These are phyloP conservation scores for Halichoerus grypus DNA, from an alignment of 2,113 vertebrate genomes.

Conservation along the genomic window DNA sequence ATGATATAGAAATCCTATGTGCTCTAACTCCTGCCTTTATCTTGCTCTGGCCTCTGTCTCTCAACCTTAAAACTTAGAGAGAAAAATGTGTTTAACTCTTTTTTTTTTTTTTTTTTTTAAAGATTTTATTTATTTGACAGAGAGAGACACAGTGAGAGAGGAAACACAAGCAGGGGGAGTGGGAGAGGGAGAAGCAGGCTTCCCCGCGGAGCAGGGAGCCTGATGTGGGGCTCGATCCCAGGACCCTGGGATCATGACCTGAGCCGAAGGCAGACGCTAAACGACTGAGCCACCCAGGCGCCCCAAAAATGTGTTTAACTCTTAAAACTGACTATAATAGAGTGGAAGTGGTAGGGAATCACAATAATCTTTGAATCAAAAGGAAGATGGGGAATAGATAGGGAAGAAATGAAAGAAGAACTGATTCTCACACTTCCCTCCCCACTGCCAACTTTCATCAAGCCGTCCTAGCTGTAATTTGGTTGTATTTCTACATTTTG, in stretches of 20 bases:
- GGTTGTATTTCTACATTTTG: constrained; percentile 61
- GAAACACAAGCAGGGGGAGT: no score
- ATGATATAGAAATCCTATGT: background rate
- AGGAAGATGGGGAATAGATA: background rate
- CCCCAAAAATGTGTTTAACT: constrained; percentile 42
- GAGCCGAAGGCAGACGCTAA: no score
- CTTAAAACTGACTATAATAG: background rate
- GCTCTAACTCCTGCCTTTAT: background rate
- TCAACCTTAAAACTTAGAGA: background rate
- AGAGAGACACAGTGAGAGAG: no score
- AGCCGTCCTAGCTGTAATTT: background rate
- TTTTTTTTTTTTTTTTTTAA: no score
- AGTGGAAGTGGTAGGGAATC: background rate
- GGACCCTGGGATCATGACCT: no score
- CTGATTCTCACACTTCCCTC: background rate
- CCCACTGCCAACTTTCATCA: background rate
- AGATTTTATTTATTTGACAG: no score
- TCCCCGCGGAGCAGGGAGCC: no score
- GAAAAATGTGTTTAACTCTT: constrained; percentile 45
- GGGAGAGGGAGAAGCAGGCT: no score
- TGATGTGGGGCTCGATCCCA: no score
- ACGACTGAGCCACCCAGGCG: no score
- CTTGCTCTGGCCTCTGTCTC: background rate
- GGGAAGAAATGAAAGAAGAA: background rate
- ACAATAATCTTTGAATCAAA: background rate